Conservation (phyloP, 2,888 invertebrate species). For the Lycocerus yunnanus region DNA sequence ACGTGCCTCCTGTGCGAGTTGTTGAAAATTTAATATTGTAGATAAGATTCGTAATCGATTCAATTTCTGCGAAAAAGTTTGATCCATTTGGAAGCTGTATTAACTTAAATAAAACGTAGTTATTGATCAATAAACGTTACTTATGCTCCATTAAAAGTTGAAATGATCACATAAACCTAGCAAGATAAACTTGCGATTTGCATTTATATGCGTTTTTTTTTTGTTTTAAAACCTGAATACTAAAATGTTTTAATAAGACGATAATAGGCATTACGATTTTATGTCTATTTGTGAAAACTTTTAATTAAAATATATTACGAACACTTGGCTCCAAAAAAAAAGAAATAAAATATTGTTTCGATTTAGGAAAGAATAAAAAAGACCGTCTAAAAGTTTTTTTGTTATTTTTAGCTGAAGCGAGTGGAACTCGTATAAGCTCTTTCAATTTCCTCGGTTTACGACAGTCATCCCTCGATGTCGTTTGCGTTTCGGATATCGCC, state of each 20-base stretch:
- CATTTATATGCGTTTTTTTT: constrained; percentile 46
- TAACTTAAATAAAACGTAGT: constrained; percentile 39
- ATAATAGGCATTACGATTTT: constrained; percentile 33
- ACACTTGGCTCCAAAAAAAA: background rate
- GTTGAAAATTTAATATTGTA: background rate
- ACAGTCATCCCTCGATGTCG: constrained; percentile 42
- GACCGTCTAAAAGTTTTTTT: constrained; percentile 33
- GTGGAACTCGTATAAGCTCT: constrained; percentile 43
- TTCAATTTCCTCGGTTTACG: constrained; percentile 47
- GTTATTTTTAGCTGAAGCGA: constrained; percentile 43
- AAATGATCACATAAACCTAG: constrained; percentile 47
- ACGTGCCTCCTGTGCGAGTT: background rate
- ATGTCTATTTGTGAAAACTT: constrained; percentile 28
- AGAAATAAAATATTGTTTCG: constrained; percentile 31
- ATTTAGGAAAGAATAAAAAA: constrained; percentile 33
- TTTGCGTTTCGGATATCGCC: constrained; percentile 45
- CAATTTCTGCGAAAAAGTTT: constrained; percentile 26
- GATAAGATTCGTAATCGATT: constrained; percentile 22
- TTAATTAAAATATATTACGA: constrained; percentile 40
- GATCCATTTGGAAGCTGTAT: constrained; percentile 36
- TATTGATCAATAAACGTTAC: constrained; percentile 49
- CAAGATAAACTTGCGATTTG: constrained; percentile 51
- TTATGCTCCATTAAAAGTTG: constrained; percentile 49
- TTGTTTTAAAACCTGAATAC: constrained; percentile 45
- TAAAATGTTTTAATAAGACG: constrained; percentile 41